A percentile compares a stretch with the other conserved stretches of the same genome.
These are phyloP conservation scores for Lysandra bellargus DNA, from an alignment of 2,888 invertebrate genomes.

Conservation along the genomic window DNA sequence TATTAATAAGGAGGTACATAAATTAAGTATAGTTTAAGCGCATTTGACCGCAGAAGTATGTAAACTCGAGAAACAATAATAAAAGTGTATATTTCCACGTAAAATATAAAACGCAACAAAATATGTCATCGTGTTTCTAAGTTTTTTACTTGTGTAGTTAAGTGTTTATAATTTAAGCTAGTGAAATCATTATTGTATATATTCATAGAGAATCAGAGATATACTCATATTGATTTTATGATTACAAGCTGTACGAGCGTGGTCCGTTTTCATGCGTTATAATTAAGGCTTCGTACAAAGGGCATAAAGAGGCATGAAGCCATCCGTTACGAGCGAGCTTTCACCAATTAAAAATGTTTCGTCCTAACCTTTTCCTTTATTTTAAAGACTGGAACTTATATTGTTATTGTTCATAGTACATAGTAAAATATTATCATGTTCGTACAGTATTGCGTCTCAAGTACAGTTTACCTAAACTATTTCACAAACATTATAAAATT, in stretches of 20 bases:
- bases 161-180: conserved; percentile 2
- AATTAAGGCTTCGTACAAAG: conserved; percentile 14
- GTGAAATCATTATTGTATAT: conserved; percentile 2
- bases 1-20: conserved; percentile 36
- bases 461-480: not conserved
- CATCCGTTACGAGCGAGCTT: conserved; percentile 18
- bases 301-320: conserved; percentile 17
- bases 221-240: conserved; percentile 9
- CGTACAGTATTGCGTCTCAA: not conserved
- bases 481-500: not conserved
- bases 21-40: conserved; percentile 45
- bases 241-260: conserved; percentile 8
- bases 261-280: conserved; percentile 14
- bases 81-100: not conserved
- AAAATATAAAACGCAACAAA: not conserved
- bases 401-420: not conserved
- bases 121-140: not conserved
- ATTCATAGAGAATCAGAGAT: not conserved
- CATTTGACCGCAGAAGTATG: conserved; percentile 20
- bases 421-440: not conserved
- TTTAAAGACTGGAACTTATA: not conserved
- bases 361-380: conserved; percentile 11
- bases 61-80: not conserved
- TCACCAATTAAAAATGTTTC: conserved; percentile 29
- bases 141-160: conserved; percentile 27